These are phyloP conservation scores for Peromyscus maniculatus DNA, from an alignment of 2,113 vertebrate species.

Conservation along the genomic window DNA sequence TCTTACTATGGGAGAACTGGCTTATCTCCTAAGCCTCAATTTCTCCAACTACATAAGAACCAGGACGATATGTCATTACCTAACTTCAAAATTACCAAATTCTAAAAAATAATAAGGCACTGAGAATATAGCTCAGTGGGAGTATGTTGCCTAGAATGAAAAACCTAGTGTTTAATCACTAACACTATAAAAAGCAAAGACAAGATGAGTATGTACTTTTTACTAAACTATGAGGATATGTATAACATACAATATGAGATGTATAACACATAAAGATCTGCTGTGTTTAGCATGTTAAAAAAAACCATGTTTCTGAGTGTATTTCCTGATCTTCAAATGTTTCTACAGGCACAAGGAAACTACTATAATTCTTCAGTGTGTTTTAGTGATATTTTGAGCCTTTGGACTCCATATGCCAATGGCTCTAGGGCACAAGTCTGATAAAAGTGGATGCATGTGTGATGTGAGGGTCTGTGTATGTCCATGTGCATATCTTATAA, in stretches of 20 bases:
- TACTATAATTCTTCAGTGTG: conserved; percentile 60
- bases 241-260: neutral
- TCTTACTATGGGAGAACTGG: neutral
- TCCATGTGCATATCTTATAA: neutral
- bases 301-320: neutral
- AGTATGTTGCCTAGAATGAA: neutral
- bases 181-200: neutral
- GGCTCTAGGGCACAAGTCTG: neutral
- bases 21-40: neutral
- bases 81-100: neutral
- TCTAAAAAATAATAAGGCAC: fast-evolving
- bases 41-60: neutral
- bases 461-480: neutral
- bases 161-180: neutral
- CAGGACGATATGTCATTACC: neutral
- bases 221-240: neutral
- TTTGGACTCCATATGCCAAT: neutral
- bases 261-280: neutral
- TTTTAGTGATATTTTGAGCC: neutral
- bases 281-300: neutral
- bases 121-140: neutral
- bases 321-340: neutral
- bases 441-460: neutral
- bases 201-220: neutral
- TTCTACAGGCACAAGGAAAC: neutral